Base-by-base conservation (phyloP, 2,113 vertebrate genomes). In the Hippocampus zosterae region DNA sequence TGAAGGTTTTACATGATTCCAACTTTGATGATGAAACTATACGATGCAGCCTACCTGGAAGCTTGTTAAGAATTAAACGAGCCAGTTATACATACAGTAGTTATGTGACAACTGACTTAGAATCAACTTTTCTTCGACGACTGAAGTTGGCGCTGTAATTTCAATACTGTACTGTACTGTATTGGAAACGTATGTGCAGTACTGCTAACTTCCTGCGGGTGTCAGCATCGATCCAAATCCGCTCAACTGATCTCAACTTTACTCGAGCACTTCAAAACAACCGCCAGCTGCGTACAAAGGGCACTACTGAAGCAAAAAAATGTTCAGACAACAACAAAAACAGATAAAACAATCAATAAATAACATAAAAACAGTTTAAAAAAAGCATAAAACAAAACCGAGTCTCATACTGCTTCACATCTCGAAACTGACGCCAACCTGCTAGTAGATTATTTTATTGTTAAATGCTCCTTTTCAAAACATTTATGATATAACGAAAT, bases 141-240 rank as follows among this genome's bases (percentile, higher is more conserved):
- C 3, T 57, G 55, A 15, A 18, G 16, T 33, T 60, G 15, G 15
- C 16, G 27, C 57, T 2, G 2, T 33, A 5, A 57, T 27, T 57
- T 57, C 23, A 57, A 57, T 12, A 44, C 13, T 29, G 25, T 27
- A 27, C 8, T 42, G 12, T 12, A 12, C 42, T 12, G 13, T 44
- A 57, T 15, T 57, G 25, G 12, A 16, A 29, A 33, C 15, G 7
- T 18, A 27, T 60, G 2, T 78, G 67, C 62, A 65, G 52, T 71
- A 15, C 42, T 62, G 64, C 53, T 72, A 29, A 78, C 40, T 33
- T 77, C 60, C 84, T 68, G 73, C 55, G 81, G 85, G 61, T 67
- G 84, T 42, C 70, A 67, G 40, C 44, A 37, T 80, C 70, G 67
- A 11, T 73, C 50, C 50, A 29, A 78, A 40, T 8, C 23, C 46